A percentile compares a stretch with the other conserved stretches of the same genome.
phyloP scores from a whole-genome alignment of 2,113 vertebrate genomes.

The Halichoerus grypus region DNA sequence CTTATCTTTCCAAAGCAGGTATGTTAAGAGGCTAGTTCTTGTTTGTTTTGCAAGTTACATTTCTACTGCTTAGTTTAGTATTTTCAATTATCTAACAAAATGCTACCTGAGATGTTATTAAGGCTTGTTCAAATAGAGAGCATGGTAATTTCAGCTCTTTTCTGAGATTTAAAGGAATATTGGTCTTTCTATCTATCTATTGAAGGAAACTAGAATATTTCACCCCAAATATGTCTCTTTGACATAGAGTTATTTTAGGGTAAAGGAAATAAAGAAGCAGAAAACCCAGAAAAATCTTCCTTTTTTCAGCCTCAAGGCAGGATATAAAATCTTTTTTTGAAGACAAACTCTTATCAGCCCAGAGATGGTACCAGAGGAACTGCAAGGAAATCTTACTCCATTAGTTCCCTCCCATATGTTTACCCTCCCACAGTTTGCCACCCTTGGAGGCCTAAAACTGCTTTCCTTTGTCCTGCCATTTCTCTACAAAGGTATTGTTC shows the following conservation, averaged over 20 bases:
- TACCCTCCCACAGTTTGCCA: neutral
- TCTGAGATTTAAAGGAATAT: neutral
- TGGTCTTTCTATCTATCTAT: neutral
- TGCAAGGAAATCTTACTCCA: neutral
- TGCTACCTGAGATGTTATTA: neutral
- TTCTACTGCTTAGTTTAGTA: neutral
- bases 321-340: neutral
- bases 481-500: neutral
- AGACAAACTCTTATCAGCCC: neutral
- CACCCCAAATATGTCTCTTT: neutral
- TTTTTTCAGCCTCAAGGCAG: neutral
- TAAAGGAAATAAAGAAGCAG: neutral
- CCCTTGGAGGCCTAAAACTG: neutral
- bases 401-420: neutral
- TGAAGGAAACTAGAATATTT: neutral
- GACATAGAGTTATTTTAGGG: neutral
- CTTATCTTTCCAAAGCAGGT: neutral
- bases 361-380: neutral
- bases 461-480: neutral
- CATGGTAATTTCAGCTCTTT: neutral
- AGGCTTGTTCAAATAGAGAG: neutral
- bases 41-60: neutral
- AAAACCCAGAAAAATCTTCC: neutral
- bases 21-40: neutral
- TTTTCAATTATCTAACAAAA: neutral